Evolutionary conservation across 2,888 invertebrate species (phyloP).

Genomic region (Sturmia bella): DNA sequence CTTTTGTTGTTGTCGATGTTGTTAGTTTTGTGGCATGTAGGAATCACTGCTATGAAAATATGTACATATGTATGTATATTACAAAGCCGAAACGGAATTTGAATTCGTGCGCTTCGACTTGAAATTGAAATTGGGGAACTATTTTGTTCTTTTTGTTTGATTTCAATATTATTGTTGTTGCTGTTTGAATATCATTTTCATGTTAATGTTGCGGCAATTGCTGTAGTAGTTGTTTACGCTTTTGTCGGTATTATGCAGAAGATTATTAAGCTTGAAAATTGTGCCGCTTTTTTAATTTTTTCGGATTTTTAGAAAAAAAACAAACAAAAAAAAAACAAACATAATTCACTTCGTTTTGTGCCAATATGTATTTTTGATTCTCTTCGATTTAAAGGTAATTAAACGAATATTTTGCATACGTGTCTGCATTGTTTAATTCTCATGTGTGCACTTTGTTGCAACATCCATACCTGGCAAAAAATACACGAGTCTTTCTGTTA

Average conservation of each 20-base stretch:
- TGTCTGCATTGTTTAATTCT: slow-evolving; percentile 11
- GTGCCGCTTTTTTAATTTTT: slow-evolving; percentile 56
- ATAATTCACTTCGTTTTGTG: slow-evolving; percentile 63
- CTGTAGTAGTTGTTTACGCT: slow-evolving; percentile 66
- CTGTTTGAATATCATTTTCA: slow-evolving; percentile 65
- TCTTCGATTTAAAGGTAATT: slow-evolving; percentile 69
- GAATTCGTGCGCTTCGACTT: slow-evolving; percentile 78
- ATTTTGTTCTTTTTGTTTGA: slow-evolving; percentile 40
- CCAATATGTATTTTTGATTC: slow-evolving; percentile 57
- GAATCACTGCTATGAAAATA: slow-evolving; percentile 65
- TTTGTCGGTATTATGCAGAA: slow-evolving; percentile 68
- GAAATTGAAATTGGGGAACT: slow-evolving; percentile 69
- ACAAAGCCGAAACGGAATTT: slow-evolving; percentile 71
- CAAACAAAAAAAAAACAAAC: slow-evolving; percentile 6
- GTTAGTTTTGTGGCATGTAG: slow-evolving; percentile 42
- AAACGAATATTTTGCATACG: slow-evolving; percentile 68
- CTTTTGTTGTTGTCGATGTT: slow-evolving; percentile 60
- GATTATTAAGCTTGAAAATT: slow-evolving; percentile 69
- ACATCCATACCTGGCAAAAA: slow-evolving; percentile 33
- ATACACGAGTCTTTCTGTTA: not conserved
- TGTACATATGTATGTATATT: too few species aligned
- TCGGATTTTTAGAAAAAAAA: not conserved
- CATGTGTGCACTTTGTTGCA: slow-evolving; percentile 19
- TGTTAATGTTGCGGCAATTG: slow-evolving; percentile 33
- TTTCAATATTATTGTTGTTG: slow-evolving; percentile 24